Evolutionary conservation across 1,140 invertebrate genomes (phyloP).

Genomic region (Parapsyche elsis): DNA sequence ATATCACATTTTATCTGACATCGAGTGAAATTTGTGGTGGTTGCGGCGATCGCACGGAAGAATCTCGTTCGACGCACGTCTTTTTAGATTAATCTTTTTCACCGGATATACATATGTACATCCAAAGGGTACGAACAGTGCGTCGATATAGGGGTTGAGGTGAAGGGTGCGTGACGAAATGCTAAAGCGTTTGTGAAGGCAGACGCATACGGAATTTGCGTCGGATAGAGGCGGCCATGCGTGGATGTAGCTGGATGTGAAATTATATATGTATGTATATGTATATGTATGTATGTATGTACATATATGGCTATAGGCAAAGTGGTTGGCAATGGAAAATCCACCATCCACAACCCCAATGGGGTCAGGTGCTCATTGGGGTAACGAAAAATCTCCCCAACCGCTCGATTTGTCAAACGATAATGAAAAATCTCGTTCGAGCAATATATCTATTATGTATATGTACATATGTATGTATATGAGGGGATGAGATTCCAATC

Average conservation of each 20-base stretch:
- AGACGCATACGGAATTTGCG: constrained; percentile 1
- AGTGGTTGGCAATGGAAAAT: not conserved
- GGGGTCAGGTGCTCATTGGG: not conserved
- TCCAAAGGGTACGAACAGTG: not conserved
- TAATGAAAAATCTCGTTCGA: constrained; percentile 13
- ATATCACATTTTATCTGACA: constrained; percentile 1
- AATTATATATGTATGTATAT: too few species aligned
- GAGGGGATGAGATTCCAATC: not conserved
- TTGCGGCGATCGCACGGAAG: not conserved
- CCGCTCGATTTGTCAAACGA: constrained; percentile 7
- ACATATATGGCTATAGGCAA: not conserved
- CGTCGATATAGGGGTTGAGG: not conserved
- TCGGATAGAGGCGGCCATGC: not conserved
- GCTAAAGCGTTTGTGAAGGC: not conserved
- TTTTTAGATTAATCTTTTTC: constrained; percentile 11
- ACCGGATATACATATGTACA: not conserved
- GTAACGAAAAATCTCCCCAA: not conserved
- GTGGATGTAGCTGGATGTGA: not conserved
- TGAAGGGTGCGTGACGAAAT: not conserved
- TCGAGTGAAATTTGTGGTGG: not conserved
- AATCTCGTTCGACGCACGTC: not conserved
- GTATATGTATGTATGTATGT: too few species aligned
- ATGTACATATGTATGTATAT: not conserved
- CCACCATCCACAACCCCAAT: not conserved
- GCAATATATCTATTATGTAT: not conserved